Evolutionary conservation across 2,888 invertebrate species (phyloP).

Genomic region (Calameuta idolon): DNA sequence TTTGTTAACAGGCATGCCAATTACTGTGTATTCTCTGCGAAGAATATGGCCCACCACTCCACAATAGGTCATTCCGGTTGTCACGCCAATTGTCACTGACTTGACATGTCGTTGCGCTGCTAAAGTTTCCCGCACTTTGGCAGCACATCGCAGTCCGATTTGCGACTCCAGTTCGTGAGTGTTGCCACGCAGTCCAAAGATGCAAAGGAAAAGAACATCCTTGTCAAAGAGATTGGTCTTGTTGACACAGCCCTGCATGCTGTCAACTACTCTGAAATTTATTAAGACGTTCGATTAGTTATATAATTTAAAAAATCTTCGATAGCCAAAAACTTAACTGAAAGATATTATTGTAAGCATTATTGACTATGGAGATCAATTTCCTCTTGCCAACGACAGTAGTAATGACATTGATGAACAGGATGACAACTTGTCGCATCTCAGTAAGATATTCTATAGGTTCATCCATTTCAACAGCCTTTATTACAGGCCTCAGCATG

Average conservation of each 20-base stretch:
- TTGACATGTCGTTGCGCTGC: conserved; percentile 66
- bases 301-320: not conserved
- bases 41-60: conserved; percentile 80
- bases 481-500: conserved; percentile 72
- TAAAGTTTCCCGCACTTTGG: conserved; percentile 69
- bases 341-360: conserved; percentile 69
- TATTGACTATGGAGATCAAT: conserved; percentile 69
- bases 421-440: conserved; percentile 77
- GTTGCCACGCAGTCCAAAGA: conserved; percentile 80
- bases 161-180: conserved; percentile 79
- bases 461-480: conserved; percentile 75
- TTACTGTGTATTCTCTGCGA: conserved; percentile 80
- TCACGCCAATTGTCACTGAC: conserved; percentile 75
- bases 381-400: conserved; percentile 62
- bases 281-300: not conserved
- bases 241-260: conserved; percentile 74
- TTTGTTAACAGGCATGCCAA: conserved; percentile 79
- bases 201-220: conserved; percentile 78
- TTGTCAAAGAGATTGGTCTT: conserved; percentile 79
- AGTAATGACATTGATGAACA: conserved; percentile 75
- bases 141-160: conserved; percentile 75
- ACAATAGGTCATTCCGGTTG: conserved; percentile 79
- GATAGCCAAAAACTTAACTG: conserved; percentile 38
- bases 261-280: conserved; percentile 66
- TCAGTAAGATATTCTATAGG: conserved; percentile 80